Evolutionary conservation across 2,888 invertebrate species (phyloP).

Genomic region (Apotomis turbidana): DNA sequence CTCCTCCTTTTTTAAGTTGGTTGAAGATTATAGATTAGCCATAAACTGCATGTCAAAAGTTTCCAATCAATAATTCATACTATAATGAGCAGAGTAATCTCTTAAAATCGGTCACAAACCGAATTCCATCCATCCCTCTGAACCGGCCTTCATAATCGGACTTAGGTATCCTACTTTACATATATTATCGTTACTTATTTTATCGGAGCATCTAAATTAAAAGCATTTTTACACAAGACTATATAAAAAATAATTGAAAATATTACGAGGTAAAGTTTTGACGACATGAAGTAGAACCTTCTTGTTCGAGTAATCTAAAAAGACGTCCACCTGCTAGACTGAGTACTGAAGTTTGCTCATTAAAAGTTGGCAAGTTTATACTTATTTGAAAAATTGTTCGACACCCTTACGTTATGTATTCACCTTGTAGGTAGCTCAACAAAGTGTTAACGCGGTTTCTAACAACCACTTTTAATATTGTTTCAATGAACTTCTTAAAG

Average conservation of each 20-base stretch:
- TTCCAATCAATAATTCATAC: too few species aligned
- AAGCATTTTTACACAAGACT: background rate
- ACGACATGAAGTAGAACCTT: conserved; percentile 35
- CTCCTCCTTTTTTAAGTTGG: too few species aligned
- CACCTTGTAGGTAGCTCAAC: conserved; percentile 25
- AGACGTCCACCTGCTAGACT: conserved; percentile 54
- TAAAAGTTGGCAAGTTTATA: conserved; percentile 58
- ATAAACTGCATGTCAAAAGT: too few species aligned
- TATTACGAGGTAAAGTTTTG: conserved; percentile 34
- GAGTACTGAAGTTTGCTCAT: conserved; percentile 59
- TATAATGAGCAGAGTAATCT: too few species aligned
- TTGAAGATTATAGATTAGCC: too few species aligned
- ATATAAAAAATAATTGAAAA: conserved; percentile 29
- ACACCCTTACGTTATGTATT: conserved; percentile 27
- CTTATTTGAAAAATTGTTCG: conserved; percentile 46
- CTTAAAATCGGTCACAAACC: too few species aligned
- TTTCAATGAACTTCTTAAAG: background rate
- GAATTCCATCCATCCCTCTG: too few species aligned
- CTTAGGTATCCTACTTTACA: too few species aligned
- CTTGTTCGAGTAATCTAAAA: conserved; percentile 49
- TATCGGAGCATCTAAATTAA: too few species aligned
- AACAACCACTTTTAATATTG: background rate
- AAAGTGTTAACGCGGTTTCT: conserved; percentile 1
- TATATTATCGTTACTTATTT: too few species aligned
- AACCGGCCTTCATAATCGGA: too few species aligned